Evolutionary conservation across 2,888 invertebrate genomes (phyloP).

Genomic region (Campoplex nolae): DNA sequence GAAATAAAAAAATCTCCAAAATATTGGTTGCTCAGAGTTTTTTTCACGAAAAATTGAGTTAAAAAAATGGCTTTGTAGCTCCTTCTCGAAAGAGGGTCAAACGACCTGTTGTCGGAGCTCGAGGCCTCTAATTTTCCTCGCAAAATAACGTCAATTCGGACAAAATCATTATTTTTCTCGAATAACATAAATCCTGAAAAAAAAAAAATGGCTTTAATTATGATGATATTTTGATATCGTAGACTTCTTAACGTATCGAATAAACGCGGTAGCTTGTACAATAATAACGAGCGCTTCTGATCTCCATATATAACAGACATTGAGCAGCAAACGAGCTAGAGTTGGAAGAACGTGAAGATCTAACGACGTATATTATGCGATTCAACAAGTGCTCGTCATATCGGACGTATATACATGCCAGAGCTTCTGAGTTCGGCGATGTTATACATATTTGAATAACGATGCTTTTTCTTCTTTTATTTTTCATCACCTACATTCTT

Average conservation of each 20-base stretch:
- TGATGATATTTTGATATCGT: not conserved
- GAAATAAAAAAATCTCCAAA: not conserved
- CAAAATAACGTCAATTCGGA: not conserved
- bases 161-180: not conserved
- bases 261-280: not conserved
- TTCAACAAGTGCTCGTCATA: conserved; percentile 64
- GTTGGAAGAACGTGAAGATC: conserved; percentile 55
- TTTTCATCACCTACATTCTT: conserved; percentile 1
- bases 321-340: conserved; percentile 69
- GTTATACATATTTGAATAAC: conserved; percentile 34
- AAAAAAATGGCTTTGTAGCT: not conserved
- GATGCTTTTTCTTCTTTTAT: conserved; percentile 2
- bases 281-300: conserved; percentile 30
- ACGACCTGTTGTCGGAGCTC: not conserved
- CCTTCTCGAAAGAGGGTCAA: not conserved
- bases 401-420: not conserved
- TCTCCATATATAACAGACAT: conserved; percentile 60
- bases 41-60: not conserved
- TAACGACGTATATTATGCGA: conserved; percentile 62
- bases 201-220: not conserved
- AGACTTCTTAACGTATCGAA: not conserved
- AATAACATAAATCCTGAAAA: not conserved
- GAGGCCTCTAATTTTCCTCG: too few species aligned
- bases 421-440: not conserved
- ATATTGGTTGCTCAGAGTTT: too few species aligned